These are phyloP conservation scores for Phaethon lepturus DNA, from an alignment of 2,113 vertebrate species.

Conservation along the genomic window DNA sequence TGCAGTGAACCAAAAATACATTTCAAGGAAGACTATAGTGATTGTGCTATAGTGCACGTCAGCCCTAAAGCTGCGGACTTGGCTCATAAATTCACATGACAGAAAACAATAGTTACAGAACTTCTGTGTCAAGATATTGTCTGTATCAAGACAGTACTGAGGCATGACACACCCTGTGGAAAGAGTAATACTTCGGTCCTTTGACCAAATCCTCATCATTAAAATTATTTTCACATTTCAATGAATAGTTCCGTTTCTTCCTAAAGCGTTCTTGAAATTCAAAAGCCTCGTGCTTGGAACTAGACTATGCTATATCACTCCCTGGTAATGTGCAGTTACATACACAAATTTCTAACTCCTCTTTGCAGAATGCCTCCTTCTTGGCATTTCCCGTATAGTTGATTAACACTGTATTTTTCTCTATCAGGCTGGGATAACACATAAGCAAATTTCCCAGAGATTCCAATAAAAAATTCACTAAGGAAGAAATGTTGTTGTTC, in stretches of 20 bases:
- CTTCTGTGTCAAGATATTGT: background rate
- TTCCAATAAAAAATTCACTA: background rate
- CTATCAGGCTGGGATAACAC: background rate
- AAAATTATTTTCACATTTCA: background rate
- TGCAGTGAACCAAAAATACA: background rate
- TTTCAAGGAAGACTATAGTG: background rate
- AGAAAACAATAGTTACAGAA: background rate
- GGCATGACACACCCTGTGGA: background rate
- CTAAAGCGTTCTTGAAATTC: background rate
- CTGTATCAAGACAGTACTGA: background rate
- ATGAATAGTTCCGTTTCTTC: background rate
- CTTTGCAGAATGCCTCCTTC: background rate
- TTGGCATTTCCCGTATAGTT: background rate
- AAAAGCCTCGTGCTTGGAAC: background rate
- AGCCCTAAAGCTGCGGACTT: background rate
- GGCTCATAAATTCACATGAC: background rate
- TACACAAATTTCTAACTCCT: background rate
- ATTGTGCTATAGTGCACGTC: background rate
- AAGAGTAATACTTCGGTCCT: background rate
- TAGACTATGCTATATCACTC: background rate
- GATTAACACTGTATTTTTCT: background rate
- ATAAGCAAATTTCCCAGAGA: background rate
- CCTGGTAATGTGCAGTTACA: background rate
- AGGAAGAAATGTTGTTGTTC: background rate
- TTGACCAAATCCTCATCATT: background rate